phyloP scores from a whole-genome alignment of 37 sponge, comb jelly and placozoan species.

The Aphrocallistes beatrix region DNA sequence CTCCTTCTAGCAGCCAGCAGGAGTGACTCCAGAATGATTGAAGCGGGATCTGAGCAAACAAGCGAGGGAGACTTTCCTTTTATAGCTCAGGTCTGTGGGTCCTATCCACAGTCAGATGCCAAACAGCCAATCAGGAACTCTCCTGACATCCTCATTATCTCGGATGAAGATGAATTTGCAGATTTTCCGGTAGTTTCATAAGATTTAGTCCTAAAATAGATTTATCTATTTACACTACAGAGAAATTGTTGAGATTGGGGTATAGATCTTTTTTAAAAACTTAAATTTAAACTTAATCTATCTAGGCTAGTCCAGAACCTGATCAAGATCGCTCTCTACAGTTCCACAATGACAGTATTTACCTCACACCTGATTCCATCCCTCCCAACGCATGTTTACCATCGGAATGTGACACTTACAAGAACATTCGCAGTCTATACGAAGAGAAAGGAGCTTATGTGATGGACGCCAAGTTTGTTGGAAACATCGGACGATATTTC shows the following conservation, averaged over 20 bases:
- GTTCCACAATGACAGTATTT: too few species aligned
- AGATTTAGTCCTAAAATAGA: too few species aligned
- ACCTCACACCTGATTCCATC: too few species aligned
- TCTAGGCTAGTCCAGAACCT: too few species aligned
- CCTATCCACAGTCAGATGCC: neutral
- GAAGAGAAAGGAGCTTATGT: conserved; percentile 39
- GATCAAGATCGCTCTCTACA: too few species aligned
- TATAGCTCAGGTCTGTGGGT: neutral
- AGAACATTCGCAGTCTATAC: neutral
- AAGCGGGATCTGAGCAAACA: neutral
- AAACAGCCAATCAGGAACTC: neutral
- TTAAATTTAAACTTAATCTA: too few species aligned
- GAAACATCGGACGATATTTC: conserved; percentile 73
- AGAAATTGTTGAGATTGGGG: too few species aligned
- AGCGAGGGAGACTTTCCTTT: neutral
- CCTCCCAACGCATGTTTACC: too few species aligned
- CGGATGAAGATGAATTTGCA: conserved; percentile 4
- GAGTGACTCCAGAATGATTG: neutral
- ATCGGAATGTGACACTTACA: neutral
- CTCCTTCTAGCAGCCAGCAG: neutral
- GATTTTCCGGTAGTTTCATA: too few species aligned
- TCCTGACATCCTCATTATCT: neutral
- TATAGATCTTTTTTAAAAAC: too few species aligned
- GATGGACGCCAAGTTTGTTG: conserved; percentile 62
- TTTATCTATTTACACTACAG: too few species aligned